Conservation (phyloP, 2,797 vertebrate species). For the Thaleichthys pacificus region DNA sequence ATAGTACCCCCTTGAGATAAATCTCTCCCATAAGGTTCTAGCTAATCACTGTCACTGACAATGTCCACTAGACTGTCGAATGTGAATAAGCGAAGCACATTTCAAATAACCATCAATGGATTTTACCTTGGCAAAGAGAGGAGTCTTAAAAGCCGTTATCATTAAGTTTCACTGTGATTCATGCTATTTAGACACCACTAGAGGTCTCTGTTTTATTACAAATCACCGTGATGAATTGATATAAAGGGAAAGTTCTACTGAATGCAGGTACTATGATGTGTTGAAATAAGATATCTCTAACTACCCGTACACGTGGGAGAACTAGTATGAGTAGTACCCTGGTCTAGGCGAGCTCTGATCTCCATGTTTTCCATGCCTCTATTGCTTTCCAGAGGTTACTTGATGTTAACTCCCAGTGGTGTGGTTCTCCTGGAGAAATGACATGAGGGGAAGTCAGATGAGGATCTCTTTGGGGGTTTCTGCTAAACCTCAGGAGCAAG, state of each 20-base stretch:
- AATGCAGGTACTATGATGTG: not conserved
- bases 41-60: no score
- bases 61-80: no score
- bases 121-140: no score
- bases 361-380: not conserved
- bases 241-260: not conserved
- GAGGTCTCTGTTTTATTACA: constrained; percentile 4
- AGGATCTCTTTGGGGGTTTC: constrained; percentile 49
- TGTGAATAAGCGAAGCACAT: no score
- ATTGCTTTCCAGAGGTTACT: constrained; percentile 10
- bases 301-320: not conserved
- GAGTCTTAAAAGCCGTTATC: no score
- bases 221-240: not conserved
- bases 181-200: not conserved
- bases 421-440: constrained; percentile 50
- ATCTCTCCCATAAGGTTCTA: no score
- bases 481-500: constrained; percentile 58
- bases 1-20: no score
- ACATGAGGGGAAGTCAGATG: constrained; percentile 64
- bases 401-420: constrained; percentile 28
- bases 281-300: not conserved
- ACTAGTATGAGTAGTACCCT: not conserved
- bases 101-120: no score
- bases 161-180: not conserved
- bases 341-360: not conserved